Evolutionary conservation across 2,797 vertebrate species (phyloP).

Genomic region (Anguilla anguilla): DNA sequence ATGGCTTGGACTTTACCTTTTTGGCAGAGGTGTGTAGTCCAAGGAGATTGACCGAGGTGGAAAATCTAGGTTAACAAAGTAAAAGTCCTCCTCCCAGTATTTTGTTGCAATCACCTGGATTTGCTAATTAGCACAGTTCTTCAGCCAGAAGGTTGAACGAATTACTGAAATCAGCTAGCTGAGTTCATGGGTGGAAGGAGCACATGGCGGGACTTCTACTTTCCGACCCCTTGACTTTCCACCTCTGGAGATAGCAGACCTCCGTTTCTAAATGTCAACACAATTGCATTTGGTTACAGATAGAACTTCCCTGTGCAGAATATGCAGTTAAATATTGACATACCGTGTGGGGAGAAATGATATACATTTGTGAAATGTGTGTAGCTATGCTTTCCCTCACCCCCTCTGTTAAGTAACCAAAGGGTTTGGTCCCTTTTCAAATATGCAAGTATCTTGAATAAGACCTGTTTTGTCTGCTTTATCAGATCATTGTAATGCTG

Average conservation of each 20-base stretch:
- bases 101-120: background rate
- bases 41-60: background rate
- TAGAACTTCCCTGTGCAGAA: background rate
- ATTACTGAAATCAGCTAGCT: too few species aligned
- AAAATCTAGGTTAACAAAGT: background rate
- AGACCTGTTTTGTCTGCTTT: background rate
- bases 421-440: background rate
- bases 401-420: background rate
- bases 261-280: background rate
- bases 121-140: too few species aligned
- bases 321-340: background rate
- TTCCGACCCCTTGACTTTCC: background rate
- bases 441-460: background rate
- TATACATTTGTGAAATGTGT: background rate
- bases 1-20: background rate
- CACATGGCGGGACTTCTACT: too few species aligned
- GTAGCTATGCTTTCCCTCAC: background rate
- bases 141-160: too few species aligned
- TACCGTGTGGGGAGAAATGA: background rate
- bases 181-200: too few species aligned
- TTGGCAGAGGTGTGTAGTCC: background rate
- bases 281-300: background rate
- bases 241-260: background rate
- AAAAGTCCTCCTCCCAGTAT: background rate
- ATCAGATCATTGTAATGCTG: background rate